Evolutionary conservation across 2,113 vertebrate genomes (phyloP).

Genomic region (Gadus chalcogrammus): DNA sequence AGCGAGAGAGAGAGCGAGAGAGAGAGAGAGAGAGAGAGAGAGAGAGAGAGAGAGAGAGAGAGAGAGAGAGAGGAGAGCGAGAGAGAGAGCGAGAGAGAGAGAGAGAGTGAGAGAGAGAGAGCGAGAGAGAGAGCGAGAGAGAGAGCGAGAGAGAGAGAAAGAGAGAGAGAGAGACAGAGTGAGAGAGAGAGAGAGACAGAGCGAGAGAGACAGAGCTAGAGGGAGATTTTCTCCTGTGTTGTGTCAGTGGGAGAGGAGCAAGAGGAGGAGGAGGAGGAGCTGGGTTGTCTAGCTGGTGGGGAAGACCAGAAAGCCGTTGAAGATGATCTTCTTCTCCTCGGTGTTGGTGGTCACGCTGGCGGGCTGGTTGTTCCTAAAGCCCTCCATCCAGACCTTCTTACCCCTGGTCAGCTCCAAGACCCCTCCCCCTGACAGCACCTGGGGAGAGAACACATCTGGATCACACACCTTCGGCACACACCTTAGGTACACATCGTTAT

Average conservation of each 20-base stretch:
- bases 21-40: not conserved
- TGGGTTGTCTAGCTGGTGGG: not conserved
- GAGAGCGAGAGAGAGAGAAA: no score
- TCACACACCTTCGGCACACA: no score
- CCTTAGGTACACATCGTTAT: no score
- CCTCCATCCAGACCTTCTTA: slow-evolving; percentile 67
- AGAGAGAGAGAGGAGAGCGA: not conserved
- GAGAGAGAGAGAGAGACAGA: no score
- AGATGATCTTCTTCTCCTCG: slow-evolving; percentile 63
- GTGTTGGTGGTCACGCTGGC: slow-evolving; percentile 4
- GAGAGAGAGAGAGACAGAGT: no score
- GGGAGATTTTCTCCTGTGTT: not conserved
- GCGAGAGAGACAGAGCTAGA: no score
- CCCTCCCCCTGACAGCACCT: slow-evolving; percentile 74
- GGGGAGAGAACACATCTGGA: not conserved
- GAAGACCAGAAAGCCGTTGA: slow-evolving; percentile 81
- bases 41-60: not conserved
- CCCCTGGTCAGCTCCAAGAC: slow-evolving; percentile 56
- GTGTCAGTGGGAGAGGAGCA: not conserved
- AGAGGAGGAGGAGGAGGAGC: not conserved
- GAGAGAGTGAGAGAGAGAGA: no score
- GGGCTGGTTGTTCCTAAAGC: not conserved
- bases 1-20: not conserved
- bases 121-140: no score
- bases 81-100: no score